Conservation (phyloP, 2,888 invertebrate genomes). For the Aradus depressus region DNA sequence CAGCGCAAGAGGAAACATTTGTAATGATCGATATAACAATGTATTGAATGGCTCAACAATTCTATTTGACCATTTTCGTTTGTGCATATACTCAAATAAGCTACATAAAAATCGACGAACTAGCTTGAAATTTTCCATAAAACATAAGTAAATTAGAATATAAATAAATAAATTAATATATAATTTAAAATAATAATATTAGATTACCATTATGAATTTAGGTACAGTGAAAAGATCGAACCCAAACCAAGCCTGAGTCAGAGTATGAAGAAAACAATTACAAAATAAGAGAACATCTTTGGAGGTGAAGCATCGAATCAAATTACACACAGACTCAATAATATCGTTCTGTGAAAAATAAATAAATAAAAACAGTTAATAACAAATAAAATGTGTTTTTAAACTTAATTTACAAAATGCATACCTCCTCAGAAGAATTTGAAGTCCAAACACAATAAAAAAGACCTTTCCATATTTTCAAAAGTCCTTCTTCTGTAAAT, state of each 20-base stretch:
- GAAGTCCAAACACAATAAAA: slow-evolving; percentile 98
- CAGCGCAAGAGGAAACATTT: slow-evolving; percentile 53
- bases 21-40: slow-evolving; percentile 45
- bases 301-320: slow-evolving; percentile 56
- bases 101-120: slow-evolving; percentile 63
- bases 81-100: slow-evolving; percentile 47
- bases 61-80: slow-evolving; percentile 42
- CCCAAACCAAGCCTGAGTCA: slow-evolving; percentile 79
- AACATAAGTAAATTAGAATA: slow-evolving; percentile 7
- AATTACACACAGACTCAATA: slow-evolving; percentile 62
- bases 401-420: too few species aligned
- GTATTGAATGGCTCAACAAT: slow-evolving; percentile 42
- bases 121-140: slow-evolving; percentile 43
- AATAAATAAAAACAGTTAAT: background rate
- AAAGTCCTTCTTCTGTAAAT: slow-evolving; percentile 53
- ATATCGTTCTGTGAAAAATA: slow-evolving; percentile 60
- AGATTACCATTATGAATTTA: background rate
- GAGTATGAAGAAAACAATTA: slow-evolving; percentile 60
- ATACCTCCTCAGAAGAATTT: too few species aligned
- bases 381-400: background rate
- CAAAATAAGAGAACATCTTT: slow-evolving; percentile 54
- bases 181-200: background rate
- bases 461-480: slow-evolving; percentile 86
- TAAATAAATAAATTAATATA: background rate
- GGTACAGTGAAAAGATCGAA: slow-evolving; percentile 47